Conservation (phyloP, 2,113 vertebrate species). For the Brevimyrus niger region DNA sequence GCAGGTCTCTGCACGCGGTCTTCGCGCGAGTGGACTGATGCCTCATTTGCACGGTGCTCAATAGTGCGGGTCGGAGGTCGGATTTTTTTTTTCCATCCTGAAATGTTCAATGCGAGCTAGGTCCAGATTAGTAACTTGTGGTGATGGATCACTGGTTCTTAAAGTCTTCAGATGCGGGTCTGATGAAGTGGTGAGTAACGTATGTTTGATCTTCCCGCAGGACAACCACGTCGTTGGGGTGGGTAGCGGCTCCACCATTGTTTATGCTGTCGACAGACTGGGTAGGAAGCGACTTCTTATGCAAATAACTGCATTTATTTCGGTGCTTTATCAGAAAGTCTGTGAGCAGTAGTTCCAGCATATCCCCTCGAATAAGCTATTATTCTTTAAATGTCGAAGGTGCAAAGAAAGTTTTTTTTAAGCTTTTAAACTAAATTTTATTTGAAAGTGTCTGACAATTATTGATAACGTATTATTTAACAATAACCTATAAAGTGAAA, state of each 20-base stretch:
- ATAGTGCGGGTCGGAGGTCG: neutral
- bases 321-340: neutral
- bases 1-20: neutral
- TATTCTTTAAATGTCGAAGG: neutral
- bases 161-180: neutral
- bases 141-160: neutral
- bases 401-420: neutral
- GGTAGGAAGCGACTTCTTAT: slow-evolving; percentile 55
- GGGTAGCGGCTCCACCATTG: slow-evolving; percentile 91
- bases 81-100: neutral
- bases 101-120: neutral
- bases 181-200: neutral
- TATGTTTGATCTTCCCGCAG: slow-evolving; percentile 44
- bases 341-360: neutral
- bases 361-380: neutral
- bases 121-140: neutral
- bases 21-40: neutral
- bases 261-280: slow-evolving; percentile 85
- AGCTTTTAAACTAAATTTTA: neutral
- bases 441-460: neutral
- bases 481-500: neutral
- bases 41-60: neutral
- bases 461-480: neutral
- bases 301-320: neutral
- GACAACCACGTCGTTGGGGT: slow-evolving; percentile 92